Percentiles rank a stretch among this genome's conserved stretches.
These are phyloP conservation scores for Gymnocheta viridis DNA, from an alignment of 2,888 invertebrate genomes.

Conservation along the genomic window DNA sequence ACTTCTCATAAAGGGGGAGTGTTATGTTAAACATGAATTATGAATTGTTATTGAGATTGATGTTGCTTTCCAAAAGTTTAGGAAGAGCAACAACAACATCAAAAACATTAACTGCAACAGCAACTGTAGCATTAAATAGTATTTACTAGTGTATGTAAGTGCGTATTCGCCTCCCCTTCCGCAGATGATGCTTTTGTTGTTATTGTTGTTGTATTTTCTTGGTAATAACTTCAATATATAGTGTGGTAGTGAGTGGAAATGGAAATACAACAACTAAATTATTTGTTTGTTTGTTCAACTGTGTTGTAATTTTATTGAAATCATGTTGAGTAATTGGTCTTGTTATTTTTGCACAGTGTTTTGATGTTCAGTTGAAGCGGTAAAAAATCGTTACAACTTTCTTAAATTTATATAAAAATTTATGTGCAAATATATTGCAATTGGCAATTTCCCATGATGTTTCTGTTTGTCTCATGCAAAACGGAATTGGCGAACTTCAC, in stretches of 20 bases:
- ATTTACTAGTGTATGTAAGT: background rate
- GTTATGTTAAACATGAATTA: constrained; percentile 82
- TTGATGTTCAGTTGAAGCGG: background rate
- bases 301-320: constrained; percentile 79
- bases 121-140: background rate
- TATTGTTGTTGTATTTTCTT: constrained; percentile 26
- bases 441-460: too few species aligned
- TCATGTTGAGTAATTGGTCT: constrained; percentile 81
- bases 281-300: constrained; percentile 61
- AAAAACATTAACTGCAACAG: background rate
- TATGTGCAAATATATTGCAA: too few species aligned
- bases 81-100: constrained; percentile 9
- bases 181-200: constrained; percentile 20
- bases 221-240: constrained; percentile 30
- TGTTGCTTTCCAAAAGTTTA: constrained; percentile 67
- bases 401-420: too few species aligned
- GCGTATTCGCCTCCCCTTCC: background rate
- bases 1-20: constrained; percentile 40
- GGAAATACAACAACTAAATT: constrained; percentile 27
- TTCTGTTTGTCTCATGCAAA: too few species aligned
- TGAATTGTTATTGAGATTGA: constrained; percentile 82
- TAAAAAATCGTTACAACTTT: too few species aligned
- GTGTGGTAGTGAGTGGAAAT: constrained; percentile 1
- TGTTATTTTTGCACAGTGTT: constrained; percentile 46
- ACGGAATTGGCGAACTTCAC: too few species aligned